Evolutionary conservation across 2,888 invertebrate species (phyloP), one percentile per base, ranked within the genome.

Genomic region (Latrodectus elegans): DNA sequence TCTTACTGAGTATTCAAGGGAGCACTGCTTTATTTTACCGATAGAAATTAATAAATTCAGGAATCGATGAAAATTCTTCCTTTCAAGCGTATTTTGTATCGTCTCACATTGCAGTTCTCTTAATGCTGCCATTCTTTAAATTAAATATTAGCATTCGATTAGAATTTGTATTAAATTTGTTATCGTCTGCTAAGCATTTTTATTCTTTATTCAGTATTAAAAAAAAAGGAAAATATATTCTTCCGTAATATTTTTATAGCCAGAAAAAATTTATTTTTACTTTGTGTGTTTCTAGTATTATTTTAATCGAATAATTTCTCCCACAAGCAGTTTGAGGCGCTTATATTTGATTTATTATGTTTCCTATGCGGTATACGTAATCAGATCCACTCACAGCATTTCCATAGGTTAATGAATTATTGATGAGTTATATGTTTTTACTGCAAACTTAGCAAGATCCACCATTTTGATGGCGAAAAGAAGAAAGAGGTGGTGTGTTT

Each of bases 291-390:
- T 60, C n/a, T 60, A 11, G 14, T 60, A 15, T 60, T 60, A 12
- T 60, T 60, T 15, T 15, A 60, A 60, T n/a, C 12, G 12, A 60
- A 60, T 15, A 15, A 60, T 60, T 60, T 60, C 60, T 15, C 60
- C n/a, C 60, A 12, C 60, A 60, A 60, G n/a, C 12, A 15, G 60
- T 60, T 60, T 60, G 12, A n/a, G n/a, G n/a, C 14, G n/a, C 12
- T 60, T 60, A 60, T n/a, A 60, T 60, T 60, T 60, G 60, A 60
- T n/a, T 60, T n/a, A 60, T 60, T 60, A 60, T 60, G 12, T n/a
- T 60, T 60, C 60, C 60, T 15, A 60, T 15, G n/a, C 60, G 60
- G 60, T 15, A 60, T 60, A 60, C n/a, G 60, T 60, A 60, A 60
- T 60, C 60, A 60, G 60, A 60, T 60, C 60, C 60, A 10, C 38